Conservation (phyloP, 1,140 invertebrate species). For the Apolygus lucorum region DNA sequence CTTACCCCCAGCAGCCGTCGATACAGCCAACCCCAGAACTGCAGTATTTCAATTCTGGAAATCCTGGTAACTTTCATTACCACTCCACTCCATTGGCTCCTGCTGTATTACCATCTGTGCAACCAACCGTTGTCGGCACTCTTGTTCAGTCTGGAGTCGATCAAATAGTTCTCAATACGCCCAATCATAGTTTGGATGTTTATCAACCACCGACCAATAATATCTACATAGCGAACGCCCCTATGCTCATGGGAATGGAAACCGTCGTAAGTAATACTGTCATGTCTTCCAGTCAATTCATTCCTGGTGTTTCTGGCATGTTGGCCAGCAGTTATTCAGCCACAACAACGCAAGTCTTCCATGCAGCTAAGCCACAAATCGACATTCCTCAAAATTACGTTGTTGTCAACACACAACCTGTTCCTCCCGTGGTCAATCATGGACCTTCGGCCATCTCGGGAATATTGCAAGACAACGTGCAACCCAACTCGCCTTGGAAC, state of each 20-base stretch:
- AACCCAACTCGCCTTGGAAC: constrained; percentile 24
- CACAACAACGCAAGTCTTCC: constrained; percentile 70
- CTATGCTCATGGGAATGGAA: constrained; percentile 69
- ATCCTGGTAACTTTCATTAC: background rate
- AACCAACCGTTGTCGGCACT: constrained; percentile 51
- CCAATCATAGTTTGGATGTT: constrained; percentile 58
- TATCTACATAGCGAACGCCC: constrained; percentile 54
- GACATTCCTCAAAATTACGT: constrained; percentile 51
- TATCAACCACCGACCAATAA: constrained; percentile 38
- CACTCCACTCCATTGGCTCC: constrained; percentile 42
- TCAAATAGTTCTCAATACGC: constrained; percentile 48
- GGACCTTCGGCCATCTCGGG: constrained; percentile 30
- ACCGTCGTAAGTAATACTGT: constrained; percentile 77
- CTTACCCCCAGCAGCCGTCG: constrained; percentile 50
- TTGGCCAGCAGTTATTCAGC: constrained; percentile 67
- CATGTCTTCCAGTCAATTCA: constrained; percentile 73
- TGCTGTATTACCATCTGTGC: constrained; percentile 35
- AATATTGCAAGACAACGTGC: constrained; percentile 27
- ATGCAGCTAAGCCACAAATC: constrained; percentile 69
- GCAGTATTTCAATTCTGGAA: constrained; percentile 55
- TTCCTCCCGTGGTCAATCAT: constrained; percentile 34
- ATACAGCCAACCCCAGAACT: constrained; percentile 49
- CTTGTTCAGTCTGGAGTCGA: constrained; percentile 52
- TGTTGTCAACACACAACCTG: constrained; percentile 47
- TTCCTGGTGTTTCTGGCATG: constrained; percentile 60